phyloP scores from a whole-genome alignment of 2,113 vertebrate species.

The Scomber japonicus region DNA sequence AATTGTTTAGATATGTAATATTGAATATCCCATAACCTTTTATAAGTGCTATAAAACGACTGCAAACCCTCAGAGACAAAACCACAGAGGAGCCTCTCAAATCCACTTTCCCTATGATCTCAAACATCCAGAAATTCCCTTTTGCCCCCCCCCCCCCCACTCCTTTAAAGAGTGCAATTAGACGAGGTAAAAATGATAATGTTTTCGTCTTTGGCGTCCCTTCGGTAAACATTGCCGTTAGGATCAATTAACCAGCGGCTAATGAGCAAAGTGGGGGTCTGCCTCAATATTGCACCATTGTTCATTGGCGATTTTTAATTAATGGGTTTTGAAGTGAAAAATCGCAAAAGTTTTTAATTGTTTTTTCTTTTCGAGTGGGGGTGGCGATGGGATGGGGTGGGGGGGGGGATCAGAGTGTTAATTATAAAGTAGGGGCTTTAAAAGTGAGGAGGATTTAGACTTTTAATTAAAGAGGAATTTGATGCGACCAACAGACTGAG shows the following conservation, averaged over 20 bases:
- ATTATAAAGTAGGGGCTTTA: slow-evolving; percentile 84
- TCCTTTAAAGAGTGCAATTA: slow-evolving; percentile 80
- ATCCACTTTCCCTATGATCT: slow-evolving; percentile 69
- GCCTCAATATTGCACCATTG: slow-evolving; percentile 79
- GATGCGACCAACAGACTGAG: slow-evolving; percentile 76
- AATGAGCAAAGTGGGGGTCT: slow-evolving; percentile 82
- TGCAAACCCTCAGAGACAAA: slow-evolving; percentile 54
- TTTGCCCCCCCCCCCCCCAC: slow-evolving; percentile 39
- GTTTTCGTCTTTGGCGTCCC: slow-evolving; percentile 80
- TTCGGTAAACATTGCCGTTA: slow-evolving; percentile 84
- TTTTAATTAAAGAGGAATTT: slow-evolving; percentile 88
- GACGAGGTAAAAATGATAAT: slow-evolving; percentile 79
- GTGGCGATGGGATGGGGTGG: neutral
- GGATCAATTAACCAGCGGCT: slow-evolving; percentile 84
- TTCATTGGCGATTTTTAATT: slow-evolving; percentile 85
- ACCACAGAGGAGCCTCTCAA: slow-evolving; percentile 52
- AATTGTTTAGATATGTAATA: slow-evolving; percentile 64
- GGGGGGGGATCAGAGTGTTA: slow-evolving; percentile 82
- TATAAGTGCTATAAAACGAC: slow-evolving; percentile 63
- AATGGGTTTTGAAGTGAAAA: slow-evolving; percentile 85
- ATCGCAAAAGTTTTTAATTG: slow-evolving; percentile 86
- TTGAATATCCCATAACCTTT: slow-evolving; percentile 71
- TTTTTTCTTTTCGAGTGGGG: slow-evolving; percentile 70
- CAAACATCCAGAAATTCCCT: slow-evolving; percentile 67
- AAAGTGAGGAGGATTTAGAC: slow-evolving; percentile 83